phyloP scores from a whole-genome alignment of 2,888 invertebrate species.

The Cryptus armator region DNA sequence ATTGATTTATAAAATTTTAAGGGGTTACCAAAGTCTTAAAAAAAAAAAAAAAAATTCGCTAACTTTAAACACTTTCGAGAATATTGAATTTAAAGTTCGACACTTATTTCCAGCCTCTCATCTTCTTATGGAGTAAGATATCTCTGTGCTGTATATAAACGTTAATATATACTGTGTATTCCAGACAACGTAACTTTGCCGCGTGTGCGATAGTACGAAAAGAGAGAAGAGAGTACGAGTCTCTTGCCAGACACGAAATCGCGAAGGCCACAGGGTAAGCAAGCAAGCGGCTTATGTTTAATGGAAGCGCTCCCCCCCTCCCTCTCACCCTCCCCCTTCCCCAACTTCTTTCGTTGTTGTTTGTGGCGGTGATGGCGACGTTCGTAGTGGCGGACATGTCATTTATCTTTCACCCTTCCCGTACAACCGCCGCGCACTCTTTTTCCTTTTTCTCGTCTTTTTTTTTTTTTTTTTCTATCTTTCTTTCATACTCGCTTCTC shows the following conservation, averaged over 20 bases:
- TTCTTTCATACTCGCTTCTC: constrained; percentile 65
- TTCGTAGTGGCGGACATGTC: constrained; percentile 82
- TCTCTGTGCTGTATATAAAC: no score
- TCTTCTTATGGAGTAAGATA: no score
- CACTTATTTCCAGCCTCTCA: no score
- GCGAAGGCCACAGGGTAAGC: constrained; percentile 72
- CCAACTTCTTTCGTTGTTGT: constrained; percentile 66
- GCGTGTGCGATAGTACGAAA: background rate
- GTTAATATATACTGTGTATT: no score
- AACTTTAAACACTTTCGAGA: no score
- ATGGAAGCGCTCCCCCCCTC: constrained; percentile 75
- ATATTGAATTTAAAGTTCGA: no score
- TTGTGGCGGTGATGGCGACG: constrained; percentile 60
- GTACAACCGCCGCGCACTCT: constrained; percentile 67
- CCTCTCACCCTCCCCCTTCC: constrained; percentile 61
- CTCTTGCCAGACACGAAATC: background rate
- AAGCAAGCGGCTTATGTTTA: constrained; percentile 80
- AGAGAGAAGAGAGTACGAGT: background rate
- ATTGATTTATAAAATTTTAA: no score
- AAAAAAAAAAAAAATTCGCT: no score
- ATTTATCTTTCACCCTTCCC: constrained; percentile 84
- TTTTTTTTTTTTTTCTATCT: constrained; percentile 72
- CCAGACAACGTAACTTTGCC: constrained; percentile 4
- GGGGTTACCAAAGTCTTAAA: no score
- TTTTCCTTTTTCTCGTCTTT: constrained; percentile 55